Conservation (phyloP, 2,888 invertebrate species). For the Tridacna gigas region DNA sequence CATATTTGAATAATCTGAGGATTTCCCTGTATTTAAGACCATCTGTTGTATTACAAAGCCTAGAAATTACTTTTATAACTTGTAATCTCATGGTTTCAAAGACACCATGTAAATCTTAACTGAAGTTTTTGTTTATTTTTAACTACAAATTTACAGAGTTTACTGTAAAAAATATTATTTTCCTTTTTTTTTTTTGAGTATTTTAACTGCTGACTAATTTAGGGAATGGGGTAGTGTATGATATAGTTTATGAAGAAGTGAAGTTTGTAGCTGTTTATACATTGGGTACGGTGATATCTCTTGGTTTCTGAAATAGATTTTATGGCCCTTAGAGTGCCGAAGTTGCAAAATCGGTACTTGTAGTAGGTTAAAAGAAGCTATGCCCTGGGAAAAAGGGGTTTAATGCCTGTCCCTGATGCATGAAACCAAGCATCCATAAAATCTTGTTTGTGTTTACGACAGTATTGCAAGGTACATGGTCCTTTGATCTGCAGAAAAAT, state of each 20-base stretch:
- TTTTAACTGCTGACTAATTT: conserved; percentile 46
- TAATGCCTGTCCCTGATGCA: too few species aligned
- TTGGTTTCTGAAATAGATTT: conserved; percentile 19
- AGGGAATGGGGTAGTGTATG: conserved; percentile 31
- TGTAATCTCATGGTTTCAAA: conserved; percentile 16
- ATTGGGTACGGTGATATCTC: neutral
- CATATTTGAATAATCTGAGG: too few species aligned
- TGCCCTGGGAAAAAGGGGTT: too few species aligned
- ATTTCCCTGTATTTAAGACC: too few species aligned
- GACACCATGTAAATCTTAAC: conserved; percentile 1
- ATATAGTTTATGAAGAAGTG: conserved; percentile 12
- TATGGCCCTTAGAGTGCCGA: too few species aligned
- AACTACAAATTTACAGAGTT: conserved; percentile 6
- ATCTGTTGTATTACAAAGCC: too few species aligned
- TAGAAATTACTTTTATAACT: neutral
- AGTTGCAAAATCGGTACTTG: too few species aligned
- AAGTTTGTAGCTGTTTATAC: conserved; percentile 19
- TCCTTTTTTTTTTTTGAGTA: conserved; percentile 33
- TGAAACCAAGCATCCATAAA: too few species aligned
- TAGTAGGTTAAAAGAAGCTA: too few species aligned
- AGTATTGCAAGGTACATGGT: too few species aligned
- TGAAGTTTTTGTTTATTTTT: neutral
- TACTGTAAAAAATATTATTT: neutral
- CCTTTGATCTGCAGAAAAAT: too few species aligned
- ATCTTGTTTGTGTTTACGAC: too few species aligned